Base-by-base conservation (phyloP, 35 echinoderm and acorn worm genomes). In the Stichopus chloronotus region DNA sequence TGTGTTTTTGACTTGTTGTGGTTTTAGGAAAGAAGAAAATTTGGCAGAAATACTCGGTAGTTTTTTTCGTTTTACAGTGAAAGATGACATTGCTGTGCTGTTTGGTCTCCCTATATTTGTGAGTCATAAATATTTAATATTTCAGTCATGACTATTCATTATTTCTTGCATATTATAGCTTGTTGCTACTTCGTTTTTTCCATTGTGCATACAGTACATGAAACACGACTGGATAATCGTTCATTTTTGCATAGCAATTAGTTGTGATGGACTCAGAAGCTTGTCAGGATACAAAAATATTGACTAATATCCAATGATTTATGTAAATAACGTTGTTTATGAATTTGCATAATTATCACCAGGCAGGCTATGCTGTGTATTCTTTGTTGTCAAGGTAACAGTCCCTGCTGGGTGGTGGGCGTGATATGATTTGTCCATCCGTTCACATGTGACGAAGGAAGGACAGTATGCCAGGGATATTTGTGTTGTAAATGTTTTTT, bases 71-170 rank as follows among this genome's bases (percentile, higher is more conserved):
- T 74, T 74, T 74, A 74, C 69, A 74, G 69, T 74, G 69, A 74
- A 74, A n/a, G 17, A 19, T 14, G 17, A 14, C 11, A 19, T 74
- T 74, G 69, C 69, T 74, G 69, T 74, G 69, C 69, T 74, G 69
- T 74, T 74, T 74, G 69, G 69, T 74, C 69, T 74, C 69, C 69
- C 69, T 74, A 74, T 74, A 74, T 74, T 74, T 74, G 69, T 74
- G 69, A 74, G 69, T 74, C 69, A 74, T 74, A 74, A 74, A 74
- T 74, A 74, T 74, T 74, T 21, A 74, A 19, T 21, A 74, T 74
- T 74, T 74, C 14, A 20, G 69, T 74, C 19, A 74, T 74, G 22
- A 74, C 19, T 74, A 74, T 74, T 74, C 69, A 74, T 74, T 14
- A 74, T 74, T 74, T 74, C 69, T 74, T 74, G 69, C 69, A 74